A percentile compares a stretch with the other conserved stretches of the same genome.
phyloP scores from a whole-genome alignment of 2,113 vertebrate species.

The Festucalex cinctus region DNA sequence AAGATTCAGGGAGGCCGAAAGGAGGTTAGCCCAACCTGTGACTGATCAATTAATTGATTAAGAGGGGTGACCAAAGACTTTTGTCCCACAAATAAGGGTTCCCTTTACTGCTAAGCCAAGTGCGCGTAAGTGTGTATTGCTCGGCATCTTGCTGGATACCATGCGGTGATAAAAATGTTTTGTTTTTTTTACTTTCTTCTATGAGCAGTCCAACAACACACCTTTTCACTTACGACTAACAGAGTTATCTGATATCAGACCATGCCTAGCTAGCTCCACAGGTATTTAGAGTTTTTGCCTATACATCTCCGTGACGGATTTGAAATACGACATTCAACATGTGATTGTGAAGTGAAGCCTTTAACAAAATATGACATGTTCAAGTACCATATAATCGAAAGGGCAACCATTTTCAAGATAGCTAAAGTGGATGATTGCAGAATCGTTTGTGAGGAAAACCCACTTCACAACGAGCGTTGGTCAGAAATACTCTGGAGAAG shows the following conservation, averaged over 20 bases:
- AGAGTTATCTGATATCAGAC: too few relatives aligned
- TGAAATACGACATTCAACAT: background rate
- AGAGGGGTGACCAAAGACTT: background rate
- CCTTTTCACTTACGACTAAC: too few relatives aligned
- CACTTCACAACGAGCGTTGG: background rate
- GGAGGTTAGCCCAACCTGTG: background rate
- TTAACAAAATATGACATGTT: background rate
- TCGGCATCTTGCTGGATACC: constrained; percentile 41
- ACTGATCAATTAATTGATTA: background rate
- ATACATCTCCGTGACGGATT: background rate
- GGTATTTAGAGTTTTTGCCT: background rate
- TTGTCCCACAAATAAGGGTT: background rate
- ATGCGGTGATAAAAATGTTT: constrained; percentile 41
- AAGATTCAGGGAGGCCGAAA: background rate
- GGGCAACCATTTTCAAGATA: background rate
- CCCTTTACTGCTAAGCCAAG: constrained; percentile 7
- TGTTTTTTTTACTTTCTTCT: too few relatives aligned
- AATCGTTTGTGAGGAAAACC: background rate
- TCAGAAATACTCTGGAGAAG: background rate
- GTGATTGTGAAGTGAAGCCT: background rate
- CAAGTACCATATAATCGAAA: background rate
- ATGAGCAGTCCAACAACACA: too few relatives aligned
- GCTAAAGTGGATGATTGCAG: background rate
- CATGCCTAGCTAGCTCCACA: too few relatives aligned
- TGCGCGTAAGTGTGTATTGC: constrained; percentile 48